Evolutionary conservation across 2,113 vertebrate species (phyloP).

Genomic region (Gnathonemus echidnorhynchus): DNA sequence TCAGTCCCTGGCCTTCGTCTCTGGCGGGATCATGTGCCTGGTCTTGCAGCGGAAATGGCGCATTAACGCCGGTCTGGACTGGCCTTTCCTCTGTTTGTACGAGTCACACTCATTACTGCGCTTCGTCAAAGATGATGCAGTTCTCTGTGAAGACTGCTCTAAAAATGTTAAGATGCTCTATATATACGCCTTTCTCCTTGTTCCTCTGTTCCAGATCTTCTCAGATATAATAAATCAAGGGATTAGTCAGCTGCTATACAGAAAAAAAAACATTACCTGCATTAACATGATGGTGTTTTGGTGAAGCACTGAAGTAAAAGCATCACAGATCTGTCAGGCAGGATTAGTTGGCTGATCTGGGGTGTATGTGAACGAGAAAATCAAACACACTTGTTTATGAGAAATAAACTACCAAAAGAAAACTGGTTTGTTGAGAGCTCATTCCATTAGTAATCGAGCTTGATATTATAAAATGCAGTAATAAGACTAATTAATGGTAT

Average conservation of each 20-base stretch:
- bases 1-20: not conserved
- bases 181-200: constrained; percentile 19
- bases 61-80: not conserved
- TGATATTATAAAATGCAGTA: not conserved
- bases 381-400: constrained; percentile 12
- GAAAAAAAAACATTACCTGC: constrained; percentile 32
- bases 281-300: constrained; percentile 32
- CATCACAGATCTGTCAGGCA: constrained; percentile 36
- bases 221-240: constrained; percentile 37
- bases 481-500: not conserved
- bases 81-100: not conserved
- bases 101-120: not conserved
- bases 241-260: constrained; percentile 23
- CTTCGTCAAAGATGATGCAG: constrained; percentile 10
- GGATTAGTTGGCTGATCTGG: constrained; percentile 25
- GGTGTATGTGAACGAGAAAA: not conserved
- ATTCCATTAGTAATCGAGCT: not conserved
- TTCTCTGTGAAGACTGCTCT: not conserved
- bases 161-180: constrained; percentile 17
- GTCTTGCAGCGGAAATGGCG: not conserved
- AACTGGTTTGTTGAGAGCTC: constrained; percentile 24
- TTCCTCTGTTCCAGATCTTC: constrained; percentile 25
- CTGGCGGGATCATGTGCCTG: not conserved
- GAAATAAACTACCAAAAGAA: constrained; percentile 10
- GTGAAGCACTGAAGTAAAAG: constrained; percentile 26